Base-by-base conservation (phyloP, 2,888 invertebrate species). In the Camponotus fellah region DNA sequence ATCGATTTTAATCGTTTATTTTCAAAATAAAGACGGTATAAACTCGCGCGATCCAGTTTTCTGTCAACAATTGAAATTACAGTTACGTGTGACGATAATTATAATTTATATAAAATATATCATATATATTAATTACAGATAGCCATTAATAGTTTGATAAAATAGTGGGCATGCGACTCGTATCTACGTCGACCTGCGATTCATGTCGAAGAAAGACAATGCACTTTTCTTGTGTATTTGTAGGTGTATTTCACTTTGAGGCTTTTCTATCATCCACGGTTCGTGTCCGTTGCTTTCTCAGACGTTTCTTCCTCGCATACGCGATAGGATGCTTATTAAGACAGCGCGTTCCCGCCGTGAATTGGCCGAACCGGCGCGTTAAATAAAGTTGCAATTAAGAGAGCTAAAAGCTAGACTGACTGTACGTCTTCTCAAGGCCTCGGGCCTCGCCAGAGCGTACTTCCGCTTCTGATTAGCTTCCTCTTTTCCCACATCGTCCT, bases 401-500 rank as follows among this genome's bases (percentile, higher is more conserved):
- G 92, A 92, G 92, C 92, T 93, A 91, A 92, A 92, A 92, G 92
- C 91, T 90, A 88, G 85, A 88, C 86, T 85, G 89, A 88, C 89
- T 90, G n/a, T 53, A 86, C 92, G 90, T 91, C 71, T 92, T 92
- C 93, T 92, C 92, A 93, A 93, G 93, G 92, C 92, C 91, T 88
- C 88, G 91, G 89, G 90, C 93, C 91, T 93, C 93, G 92, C 89
- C 92, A 89, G 92, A 94, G 94, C 94, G 94, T 92, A 93, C 92
- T 93, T 94, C 94, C 94, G 94, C 93, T 94, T 94, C 94, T 94
- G 94, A 94, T 94, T 94, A 94, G 94, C 94, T 94, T 95, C 94
- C 94, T 94, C 94, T 94, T 94, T 95, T 94, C 94, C 94, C 94
- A 94, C 94, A 94, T 94, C 92, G 92, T 92, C 90, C 91, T 91